A percentile compares a stretch with the other conserved stretches of the same genome.
Evolutionary conservation across 1,140 invertebrate species (phyloP).

Genomic region (Ladona fulva): DNA sequence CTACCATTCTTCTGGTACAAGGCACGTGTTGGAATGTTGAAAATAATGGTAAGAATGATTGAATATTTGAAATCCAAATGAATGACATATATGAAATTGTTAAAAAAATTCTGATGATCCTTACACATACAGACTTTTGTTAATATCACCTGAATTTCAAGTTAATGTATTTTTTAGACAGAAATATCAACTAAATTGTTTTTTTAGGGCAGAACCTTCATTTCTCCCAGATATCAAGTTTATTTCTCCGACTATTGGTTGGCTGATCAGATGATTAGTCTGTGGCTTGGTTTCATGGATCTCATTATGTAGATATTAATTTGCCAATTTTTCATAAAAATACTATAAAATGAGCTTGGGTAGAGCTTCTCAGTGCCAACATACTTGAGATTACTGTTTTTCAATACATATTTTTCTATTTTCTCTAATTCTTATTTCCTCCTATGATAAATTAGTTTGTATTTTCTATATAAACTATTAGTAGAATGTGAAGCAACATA

Average conservation of each 20-base stretch:
- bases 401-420: too few species aligned
- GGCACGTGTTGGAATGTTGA: not conserved
- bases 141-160: not conserved
- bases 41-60: not conserved
- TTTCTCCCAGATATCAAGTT: slow-evolving; percentile 91
- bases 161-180: not conserved
- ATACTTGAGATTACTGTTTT: not conserved
- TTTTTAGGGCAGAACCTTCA: slow-evolving; percentile 50
- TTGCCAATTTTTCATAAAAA: too few species aligned
- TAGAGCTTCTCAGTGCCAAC: not conserved
- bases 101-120: too few species aligned
- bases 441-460: too few species aligned
- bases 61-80: not conserved
- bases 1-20: not conserved
- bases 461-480: too few species aligned
- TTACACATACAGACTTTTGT: too few species aligned
- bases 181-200: not conserved
- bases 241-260: slow-evolving; percentile 99
- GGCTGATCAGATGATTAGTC: slow-evolving; percentile 94
- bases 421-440: too few species aligned
- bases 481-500: too few species aligned
- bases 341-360: too few species aligned
- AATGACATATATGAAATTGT: too few species aligned
- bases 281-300: slow-evolving; percentile 82
- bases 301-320: slow-evolving; percentile 74